Base-by-base conservation (phyloP, 1,140 invertebrate species). In the Drosophila rufa region DNA sequence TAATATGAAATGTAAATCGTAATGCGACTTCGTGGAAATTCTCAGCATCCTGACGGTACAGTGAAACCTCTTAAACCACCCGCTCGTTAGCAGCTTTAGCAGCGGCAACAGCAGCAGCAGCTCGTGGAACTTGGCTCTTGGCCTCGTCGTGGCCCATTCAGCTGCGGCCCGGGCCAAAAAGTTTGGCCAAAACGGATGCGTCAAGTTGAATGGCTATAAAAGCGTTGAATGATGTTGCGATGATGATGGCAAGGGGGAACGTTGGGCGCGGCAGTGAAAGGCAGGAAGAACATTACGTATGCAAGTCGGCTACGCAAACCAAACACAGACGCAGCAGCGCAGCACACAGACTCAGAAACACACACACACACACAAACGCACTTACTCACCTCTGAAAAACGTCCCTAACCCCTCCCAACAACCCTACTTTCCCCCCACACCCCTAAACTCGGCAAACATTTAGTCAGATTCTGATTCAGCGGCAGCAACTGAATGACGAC, bases 151-250 rank as follows among this genome's bases (percentile, higher is more conserved):
- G 62, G 71, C 51, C 66, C 61, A 58, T 74, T 43, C 75, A 85
- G 55, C 75, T 43, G 71, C 50, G 46, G 47, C 69, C 51, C 48
- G 71, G 66, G 53, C 71, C 53, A 77, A 89, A 89, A 89, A 80
- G 68, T 73, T 89, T 87, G 80, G 73, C 84, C 80, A 78, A 78
- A 87, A 79, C 84, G 74, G 84, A 80, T 84, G 84, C 85, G 77
- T 77, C 80, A 80, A 80, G 80, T 89, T 87, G 84, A 84, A 89
- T 89, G 85, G 84, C 84, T 84, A 89, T 84, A 87, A 89, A 87
- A 87, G 80, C 84, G 74, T 79, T 87, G 80, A 87, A 80, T 89
- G 77, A 87, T 83, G 80, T 78, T 82, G 51, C 67, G 70, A 79
- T 51, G 68, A 85, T 53, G 46, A 62, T 25, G 58, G 56, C 50